Conservation (phyloP, 2,797 vertebrate species). For the Cirrhinus molitorella region DNA sequence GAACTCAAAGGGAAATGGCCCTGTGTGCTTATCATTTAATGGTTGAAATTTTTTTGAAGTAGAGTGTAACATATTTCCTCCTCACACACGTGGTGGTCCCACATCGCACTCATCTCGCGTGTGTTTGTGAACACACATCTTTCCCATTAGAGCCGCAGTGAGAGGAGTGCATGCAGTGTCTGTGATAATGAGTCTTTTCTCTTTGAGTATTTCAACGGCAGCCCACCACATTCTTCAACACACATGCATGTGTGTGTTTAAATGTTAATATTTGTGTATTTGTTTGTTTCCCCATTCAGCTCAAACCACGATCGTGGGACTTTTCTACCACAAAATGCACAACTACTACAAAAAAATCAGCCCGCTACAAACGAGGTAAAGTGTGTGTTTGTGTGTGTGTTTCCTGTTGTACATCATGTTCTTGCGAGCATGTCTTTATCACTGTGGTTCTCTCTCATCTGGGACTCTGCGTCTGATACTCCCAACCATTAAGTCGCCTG, state of each 20-base stretch:
- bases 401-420: slow-evolving; percentile 54
- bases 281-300: slow-evolving; percentile 73
- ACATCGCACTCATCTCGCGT: slow-evolving; percentile 34
- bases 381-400: slow-evolving; percentile 31
- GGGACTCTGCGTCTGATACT: slow-evolving; percentile 73
- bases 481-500: slow-evolving; percentile 73
- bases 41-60: not conserved
- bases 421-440: slow-evolving; percentile 49
- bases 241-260: not conserved
- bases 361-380: slow-evolving; percentile 88
- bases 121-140: slow-evolving; percentile 60
- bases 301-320: slow-evolving; percentile 91
- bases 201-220: slow-evolving; percentile 71
- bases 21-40: not conserved
- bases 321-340: slow-evolving; percentile 93
- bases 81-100: slow-evolving; percentile 20
- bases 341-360: slow-evolving; percentile 85
- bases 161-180: slow-evolving; percentile 56
- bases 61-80: slow-evolving; percentile 30
- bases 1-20: not conserved
- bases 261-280: slow-evolving; percentile 25
- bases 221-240: slow-evolving; percentile 71
- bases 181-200: slow-evolving; percentile 72
- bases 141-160: slow-evolving; percentile 70
- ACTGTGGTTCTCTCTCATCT: slow-evolving; percentile 62